Evolutionary conservation across 2,888 invertebrate genomes (phyloP).

Genomic region (Nyleta sp.): DNA sequence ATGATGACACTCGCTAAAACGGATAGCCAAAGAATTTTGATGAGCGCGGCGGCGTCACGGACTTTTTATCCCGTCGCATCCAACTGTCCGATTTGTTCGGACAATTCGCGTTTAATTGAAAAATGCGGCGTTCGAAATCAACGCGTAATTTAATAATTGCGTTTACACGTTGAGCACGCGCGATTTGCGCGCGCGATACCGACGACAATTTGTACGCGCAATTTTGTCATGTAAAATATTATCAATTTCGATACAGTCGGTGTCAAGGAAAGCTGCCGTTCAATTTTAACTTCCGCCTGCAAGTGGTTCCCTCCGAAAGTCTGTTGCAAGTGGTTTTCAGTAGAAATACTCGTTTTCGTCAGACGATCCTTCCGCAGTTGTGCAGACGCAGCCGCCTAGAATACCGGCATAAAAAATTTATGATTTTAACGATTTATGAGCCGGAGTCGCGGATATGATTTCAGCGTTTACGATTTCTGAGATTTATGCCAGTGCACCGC

Average conservation of each 20-base stretch:
- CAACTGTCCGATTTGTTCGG: not conserved
- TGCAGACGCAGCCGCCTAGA: constrained; percentile 63
- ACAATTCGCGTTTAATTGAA: constrained; percentile 8
- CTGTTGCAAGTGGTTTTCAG: constrained; percentile 59
- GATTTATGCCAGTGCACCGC: constrained; percentile 64
- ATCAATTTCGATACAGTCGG: constrained; percentile 53
- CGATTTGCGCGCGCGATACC: constrained; percentile 21
- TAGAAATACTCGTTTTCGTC: constrained; percentile 65
- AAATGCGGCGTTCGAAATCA: not conserved
- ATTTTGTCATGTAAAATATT: constrained; percentile 47
- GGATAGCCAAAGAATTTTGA: too few species aligned
- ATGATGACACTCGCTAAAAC: too few species aligned
- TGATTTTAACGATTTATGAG: constrained; percentile 68
- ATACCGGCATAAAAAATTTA: constrained; percentile 70
- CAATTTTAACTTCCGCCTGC: constrained; percentile 56
- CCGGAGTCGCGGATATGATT: constrained; percentile 68
- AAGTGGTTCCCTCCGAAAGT: constrained; percentile 56
- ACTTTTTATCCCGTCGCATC: too few species aligned
- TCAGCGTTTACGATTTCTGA: constrained; percentile 69
- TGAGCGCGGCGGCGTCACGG: too few species aligned
- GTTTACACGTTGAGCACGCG: not conserved
- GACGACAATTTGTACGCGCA: constrained; percentile 39
- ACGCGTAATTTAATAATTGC: constrained; percentile 16
- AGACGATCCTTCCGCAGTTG: constrained; percentile 64
- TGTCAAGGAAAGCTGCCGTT: constrained; percentile 54